Evolutionary conservation across 2,113 vertebrate genomes (phyloP).

Genomic region (Tauraco erythrolophus): DNA sequence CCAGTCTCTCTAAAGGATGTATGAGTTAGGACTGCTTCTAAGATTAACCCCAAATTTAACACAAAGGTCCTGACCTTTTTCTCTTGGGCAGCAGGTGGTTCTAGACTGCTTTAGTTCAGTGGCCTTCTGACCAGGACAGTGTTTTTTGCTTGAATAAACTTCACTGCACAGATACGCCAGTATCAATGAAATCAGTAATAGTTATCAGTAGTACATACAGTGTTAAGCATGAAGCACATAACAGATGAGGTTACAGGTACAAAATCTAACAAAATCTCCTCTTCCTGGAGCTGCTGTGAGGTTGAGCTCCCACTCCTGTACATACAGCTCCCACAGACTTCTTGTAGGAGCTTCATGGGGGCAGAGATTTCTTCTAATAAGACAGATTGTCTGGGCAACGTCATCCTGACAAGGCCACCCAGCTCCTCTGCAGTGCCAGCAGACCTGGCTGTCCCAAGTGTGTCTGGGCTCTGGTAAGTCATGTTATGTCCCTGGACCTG

Average conservation of each 20-base stretch:
- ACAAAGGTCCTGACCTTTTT: background rate
- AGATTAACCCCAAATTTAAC: background rate
- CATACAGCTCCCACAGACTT: accelerated
- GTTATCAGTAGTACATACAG: background rate
- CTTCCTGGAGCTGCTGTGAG: background rate
- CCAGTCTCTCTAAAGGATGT: background rate
- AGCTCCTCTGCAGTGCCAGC: background rate
- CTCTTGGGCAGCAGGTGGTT: background rate
- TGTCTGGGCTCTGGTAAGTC: background rate
- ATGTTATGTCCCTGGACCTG: background rate
- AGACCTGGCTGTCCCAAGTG: background rate
- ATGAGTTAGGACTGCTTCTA: background rate
- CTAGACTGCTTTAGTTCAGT: background rate
- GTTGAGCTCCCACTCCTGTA: background rate
- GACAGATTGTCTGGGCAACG: background rate
- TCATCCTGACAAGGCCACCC: background rate
- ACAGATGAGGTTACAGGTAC: background rate
- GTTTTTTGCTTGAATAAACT: background rate
- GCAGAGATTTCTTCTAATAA: background rate
- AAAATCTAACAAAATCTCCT: background rate
- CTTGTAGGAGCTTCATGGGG: background rate
- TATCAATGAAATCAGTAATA: background rate
- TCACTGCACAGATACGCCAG: background rate
- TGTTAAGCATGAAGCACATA: background rate
- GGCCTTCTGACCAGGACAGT: background rate